Conservation (phyloP, 2,888 invertebrate genomes). For the Cecidostiba fungosa region DNA sequence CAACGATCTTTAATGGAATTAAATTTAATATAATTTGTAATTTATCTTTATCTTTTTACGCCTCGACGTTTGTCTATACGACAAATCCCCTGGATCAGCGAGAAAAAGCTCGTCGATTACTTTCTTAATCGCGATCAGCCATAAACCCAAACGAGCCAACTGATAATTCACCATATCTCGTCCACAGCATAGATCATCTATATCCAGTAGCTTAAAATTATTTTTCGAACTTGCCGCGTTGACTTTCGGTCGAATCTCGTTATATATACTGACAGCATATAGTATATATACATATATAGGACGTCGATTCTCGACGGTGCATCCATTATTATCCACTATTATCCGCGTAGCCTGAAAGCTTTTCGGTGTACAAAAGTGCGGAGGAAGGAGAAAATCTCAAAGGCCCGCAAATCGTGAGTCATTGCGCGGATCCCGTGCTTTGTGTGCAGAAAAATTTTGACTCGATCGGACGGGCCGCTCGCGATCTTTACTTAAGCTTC, state of each 20-base stretch:
- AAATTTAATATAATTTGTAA: conserved; percentile 54
- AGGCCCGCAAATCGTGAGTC: conserved; percentile 72
- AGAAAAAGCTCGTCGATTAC: not conserved
- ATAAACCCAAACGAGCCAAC: not conserved
- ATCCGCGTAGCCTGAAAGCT: conserved; percentile 75
- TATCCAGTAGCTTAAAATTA: not conserved
- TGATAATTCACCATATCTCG: not conserved
- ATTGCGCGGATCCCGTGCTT: conserved; percentile 67
- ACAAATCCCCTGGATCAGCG: not conserved
- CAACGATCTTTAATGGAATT: conserved; percentile 14
- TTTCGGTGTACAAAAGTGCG: conserved; percentile 75
- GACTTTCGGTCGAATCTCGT: not conserved
- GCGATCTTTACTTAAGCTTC: conserved; percentile 25
- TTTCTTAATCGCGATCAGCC: not conserved
- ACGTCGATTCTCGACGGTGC: conserved; percentile 65
- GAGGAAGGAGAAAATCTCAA: conserved; percentile 67
- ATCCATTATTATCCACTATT: too few relatives aligned
- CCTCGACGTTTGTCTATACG: conserved; percentile 1
- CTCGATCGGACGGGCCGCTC: not conserved
- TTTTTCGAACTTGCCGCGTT: not conserved
- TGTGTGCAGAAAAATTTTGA: not conserved
- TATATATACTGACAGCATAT: not conserved
- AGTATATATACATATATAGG: not conserved
- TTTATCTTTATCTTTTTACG: not conserved
- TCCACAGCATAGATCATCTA: not conserved